Evolutionary conservation across 1,140 invertebrate species (phyloP).

Genomic region (Psilanteris sp.): DNA sequence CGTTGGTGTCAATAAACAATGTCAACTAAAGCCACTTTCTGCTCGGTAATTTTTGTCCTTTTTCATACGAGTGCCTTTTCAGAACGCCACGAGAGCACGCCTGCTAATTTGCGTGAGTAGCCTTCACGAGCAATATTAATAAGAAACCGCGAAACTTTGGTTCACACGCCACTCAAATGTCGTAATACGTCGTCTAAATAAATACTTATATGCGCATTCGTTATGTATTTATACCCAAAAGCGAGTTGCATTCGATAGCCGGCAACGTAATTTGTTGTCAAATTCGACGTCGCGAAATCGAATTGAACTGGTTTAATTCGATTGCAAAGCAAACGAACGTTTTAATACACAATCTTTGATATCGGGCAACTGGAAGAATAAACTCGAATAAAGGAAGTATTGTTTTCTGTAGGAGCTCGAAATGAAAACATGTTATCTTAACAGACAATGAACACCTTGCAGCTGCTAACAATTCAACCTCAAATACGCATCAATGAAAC

Average conservation of each 20-base stretch:
- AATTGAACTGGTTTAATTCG: too few species aligned
- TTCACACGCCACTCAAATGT: background rate
- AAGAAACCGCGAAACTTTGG: slow-evolving; percentile 16
- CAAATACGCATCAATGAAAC: slow-evolving; percentile 15
- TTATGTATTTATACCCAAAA: too few species aligned
- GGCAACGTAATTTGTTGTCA: too few species aligned
- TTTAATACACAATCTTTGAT: too few species aligned
- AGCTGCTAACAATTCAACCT: slow-evolving; percentile 47
- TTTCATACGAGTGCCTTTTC: slow-evolving; percentile 50
- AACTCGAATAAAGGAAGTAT: slow-evolving; percentile 25
- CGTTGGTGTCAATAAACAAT: slow-evolving; percentile 63
- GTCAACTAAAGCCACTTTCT: slow-evolving; percentile 56
- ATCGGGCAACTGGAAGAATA: too few species aligned
- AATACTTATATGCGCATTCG: too few species aligned
- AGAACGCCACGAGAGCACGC: slow-evolving; percentile 51
- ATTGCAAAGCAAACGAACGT: too few species aligned
- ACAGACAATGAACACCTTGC: slow-evolving; percentile 40
- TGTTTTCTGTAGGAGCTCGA: slow-evolving; percentile 21
- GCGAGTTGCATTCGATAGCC: too few species aligned
- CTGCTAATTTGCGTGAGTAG: slow-evolving; percentile 71
- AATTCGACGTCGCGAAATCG: too few species aligned
- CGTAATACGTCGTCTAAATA: background rate
- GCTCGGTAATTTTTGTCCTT: slow-evolving; percentile 44
- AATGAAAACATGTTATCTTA: slow-evolving; percentile 48
- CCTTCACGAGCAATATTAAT: slow-evolving; percentile 20